A percentile compares a stretch with the other conserved stretches of the same genome.
phyloP scores from a whole-genome alignment of 2,797 vertebrate genomes.

The Thaleichthys pacificus region DNA sequence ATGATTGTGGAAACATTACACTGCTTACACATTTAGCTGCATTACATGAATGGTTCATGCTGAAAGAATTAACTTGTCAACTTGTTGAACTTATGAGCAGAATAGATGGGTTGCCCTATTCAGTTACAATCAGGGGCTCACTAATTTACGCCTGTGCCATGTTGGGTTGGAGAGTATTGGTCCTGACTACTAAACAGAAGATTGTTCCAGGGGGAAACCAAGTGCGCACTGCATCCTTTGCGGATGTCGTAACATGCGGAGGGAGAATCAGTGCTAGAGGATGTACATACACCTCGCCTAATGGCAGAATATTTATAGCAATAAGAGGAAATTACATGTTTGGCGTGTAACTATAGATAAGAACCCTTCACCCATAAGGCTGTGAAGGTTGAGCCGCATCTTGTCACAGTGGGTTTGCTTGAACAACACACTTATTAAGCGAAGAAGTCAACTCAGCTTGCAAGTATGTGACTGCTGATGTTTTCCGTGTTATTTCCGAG shows the following conservation, averaged over 20 bases:
- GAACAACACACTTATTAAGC: not conserved
- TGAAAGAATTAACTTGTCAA: no score
- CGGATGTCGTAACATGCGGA: slow-evolving; percentile 66
- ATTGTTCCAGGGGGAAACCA: slow-evolving; percentile 72
- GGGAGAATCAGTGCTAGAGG: slow-evolving; percentile 47
- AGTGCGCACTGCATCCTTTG: slow-evolving; percentile 49
- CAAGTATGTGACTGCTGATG: not conserved
- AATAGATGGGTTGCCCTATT: slow-evolving; percentile 62
- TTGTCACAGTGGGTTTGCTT: no score
- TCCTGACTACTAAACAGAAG: slow-evolving; percentile 81
- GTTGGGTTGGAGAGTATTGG: slow-evolving; percentile 73
- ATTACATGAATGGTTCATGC: no score
- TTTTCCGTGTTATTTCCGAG: no score
- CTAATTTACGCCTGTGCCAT: slow-evolving; percentile 83
- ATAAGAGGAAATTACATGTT: slow-evolving; percentile 37
- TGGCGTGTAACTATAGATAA: slow-evolving; percentile 18
- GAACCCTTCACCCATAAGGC: slow-evolving; percentile 11
- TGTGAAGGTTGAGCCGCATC: no score
- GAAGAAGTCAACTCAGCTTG: not conserved
- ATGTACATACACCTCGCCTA: slow-evolving; percentile 49
- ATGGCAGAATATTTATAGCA: slow-evolving; percentile 60
- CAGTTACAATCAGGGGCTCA: slow-evolving; percentile 67
- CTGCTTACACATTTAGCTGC: not conserved
- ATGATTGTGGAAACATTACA: not conserved
- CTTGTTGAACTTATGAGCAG: slow-evolving; percentile 55